A percentile compares a stretch with the other conserved stretches of the same genome.
phyloP scores from a whole-genome alignment of 2,113 vertebrate genomes.

The Dendrocopos noguchii region DNA sequence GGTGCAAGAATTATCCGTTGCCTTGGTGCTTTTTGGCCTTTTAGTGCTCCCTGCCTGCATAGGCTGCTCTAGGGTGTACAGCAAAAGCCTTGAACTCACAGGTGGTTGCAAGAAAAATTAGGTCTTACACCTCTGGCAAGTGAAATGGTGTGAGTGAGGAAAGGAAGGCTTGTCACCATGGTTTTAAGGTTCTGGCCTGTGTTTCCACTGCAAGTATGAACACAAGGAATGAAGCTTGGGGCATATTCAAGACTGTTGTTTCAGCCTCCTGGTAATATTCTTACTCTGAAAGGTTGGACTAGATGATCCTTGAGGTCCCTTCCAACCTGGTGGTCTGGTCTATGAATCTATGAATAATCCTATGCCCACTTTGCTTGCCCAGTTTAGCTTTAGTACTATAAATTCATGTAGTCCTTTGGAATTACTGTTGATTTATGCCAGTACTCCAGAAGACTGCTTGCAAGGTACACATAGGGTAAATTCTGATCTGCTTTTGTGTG shows the following conservation, averaged over 20 bases:
- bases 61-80: neutral
- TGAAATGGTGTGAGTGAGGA: neutral
- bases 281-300: too few relatives aligned
- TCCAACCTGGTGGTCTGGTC: too few relatives aligned
- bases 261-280: neutral
- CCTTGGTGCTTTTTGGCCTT: neutral
- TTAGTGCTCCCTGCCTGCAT: neutral
- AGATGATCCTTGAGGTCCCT: too few relatives aligned
- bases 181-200: neutral
- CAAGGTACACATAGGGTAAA: neutral
- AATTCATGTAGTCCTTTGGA: neutral
- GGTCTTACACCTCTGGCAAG: neutral
- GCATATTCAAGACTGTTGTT: neutral
- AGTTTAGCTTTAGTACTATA: neutral
- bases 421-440: neutral
- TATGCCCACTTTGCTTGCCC: neutral
- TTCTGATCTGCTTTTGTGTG: neutral
- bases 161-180: neutral
- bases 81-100: neutral
- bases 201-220: neutral
- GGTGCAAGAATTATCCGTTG: neutral
- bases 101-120: neutral
- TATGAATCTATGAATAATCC: too few relatives aligned
- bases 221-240: accelerated
- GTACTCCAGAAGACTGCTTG: neutral